Base-by-base conservation (phyloP, 2,113 vertebrate genomes). In the Acanthisitta chloris region DNA sequence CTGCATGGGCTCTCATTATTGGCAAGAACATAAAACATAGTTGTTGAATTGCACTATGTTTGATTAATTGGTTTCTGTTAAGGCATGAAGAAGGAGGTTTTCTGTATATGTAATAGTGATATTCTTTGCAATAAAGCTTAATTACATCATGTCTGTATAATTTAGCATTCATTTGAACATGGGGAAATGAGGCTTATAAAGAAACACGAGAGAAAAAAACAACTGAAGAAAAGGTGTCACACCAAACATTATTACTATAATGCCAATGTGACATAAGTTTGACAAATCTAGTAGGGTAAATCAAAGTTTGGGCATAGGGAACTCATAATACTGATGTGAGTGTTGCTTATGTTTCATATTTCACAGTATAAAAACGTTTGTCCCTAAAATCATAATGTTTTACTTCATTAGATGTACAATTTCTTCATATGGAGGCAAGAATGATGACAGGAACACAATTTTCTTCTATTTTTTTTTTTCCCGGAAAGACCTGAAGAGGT, bases 31-130 rank as follows among this genome's bases (percentile, higher is more conserved):
- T 91, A 65, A 88, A 97, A 93, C 7, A 14, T 17, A 26, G 54
- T 79, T 87, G 55, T 54, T 82, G 8, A 43, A 59, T 95, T 88
- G 42, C 42, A 42, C 21, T 86, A 17, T 66, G 83, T 69, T 74
- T 90, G 57, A 91, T 92, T 91, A 90, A 88, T 65, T 90, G 51
- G 34, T 89, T 97, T 96, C 76, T 81, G 36, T 82, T 95, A 96
- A 91, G 40, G 64, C 55, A 86, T n/a, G 64, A 90, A 95, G 66
- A 45, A 93, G 81, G 82, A 95, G 24, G 52, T 33, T 95, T 93
- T 95, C 66, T 91, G 71, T 31, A 42, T 91, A 95, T 96, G 92
- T 88, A 97, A 90, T 40, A 85, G 51, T 64, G n/a, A 21, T 64
- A 80, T 55, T 94, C 9, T 17, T 72, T 62, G 70, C 31, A 92